Evolutionary conservation across 1,140 invertebrate species (phyloP).

Genomic region (Lamellibrachia luymesi): DNA sequence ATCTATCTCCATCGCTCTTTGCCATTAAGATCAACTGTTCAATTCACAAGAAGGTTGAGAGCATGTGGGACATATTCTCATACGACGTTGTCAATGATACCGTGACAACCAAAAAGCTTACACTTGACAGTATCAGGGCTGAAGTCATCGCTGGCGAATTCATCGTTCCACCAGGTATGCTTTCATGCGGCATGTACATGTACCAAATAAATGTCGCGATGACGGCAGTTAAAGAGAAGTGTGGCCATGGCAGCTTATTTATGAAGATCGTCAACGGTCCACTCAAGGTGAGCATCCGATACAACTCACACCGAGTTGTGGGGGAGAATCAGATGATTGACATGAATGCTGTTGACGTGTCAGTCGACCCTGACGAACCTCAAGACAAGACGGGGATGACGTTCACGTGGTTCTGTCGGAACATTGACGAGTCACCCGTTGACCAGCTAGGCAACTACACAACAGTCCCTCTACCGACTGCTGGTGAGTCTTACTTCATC

Average conservation of each 20-base stretch:
- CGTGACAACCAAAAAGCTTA: neutral
- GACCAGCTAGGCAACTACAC: neutral
- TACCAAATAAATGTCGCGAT: neutral
- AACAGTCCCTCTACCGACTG: neutral
- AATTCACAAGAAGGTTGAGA: neutral
- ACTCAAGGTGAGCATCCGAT: neutral
- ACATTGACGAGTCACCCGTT: neutral
- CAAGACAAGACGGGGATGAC: neutral
- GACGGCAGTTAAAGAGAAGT: neutral
- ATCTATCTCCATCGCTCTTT: neutral
- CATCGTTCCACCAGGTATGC: neutral
- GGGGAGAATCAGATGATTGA: neutral
- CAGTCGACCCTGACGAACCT: neutral
- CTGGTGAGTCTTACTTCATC: neutral
- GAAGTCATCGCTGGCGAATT: neutral
- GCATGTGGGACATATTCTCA: neutral
- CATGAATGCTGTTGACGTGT: neutral
- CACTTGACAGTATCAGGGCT: neutral
- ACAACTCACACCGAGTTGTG: neutral
- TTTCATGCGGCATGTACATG: neutral
- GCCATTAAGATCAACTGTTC: neutral
- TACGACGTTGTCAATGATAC: neutral
- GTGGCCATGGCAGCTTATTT: neutral
- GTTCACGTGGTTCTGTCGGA: neutral
- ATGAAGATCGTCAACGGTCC: neutral